Evolutionary conservation across 2,113 vertebrate species (phyloP).

Genomic region (Genyomyrus donnyi): DNA sequence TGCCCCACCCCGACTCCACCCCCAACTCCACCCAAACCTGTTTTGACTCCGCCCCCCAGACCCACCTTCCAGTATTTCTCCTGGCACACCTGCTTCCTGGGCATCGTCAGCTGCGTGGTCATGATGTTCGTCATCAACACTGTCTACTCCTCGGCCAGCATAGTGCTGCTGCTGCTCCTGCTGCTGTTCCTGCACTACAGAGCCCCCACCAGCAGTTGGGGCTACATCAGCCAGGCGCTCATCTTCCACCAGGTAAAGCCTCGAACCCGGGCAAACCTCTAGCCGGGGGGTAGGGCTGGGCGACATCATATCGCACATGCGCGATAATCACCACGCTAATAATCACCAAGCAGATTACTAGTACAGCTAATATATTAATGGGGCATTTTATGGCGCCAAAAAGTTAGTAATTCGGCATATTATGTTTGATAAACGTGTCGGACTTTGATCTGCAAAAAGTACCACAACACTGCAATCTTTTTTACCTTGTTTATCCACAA

Average conservation of each 20-base stretch:
- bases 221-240: constrained; percentile 82
- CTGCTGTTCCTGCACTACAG: constrained; percentile 75
- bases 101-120: constrained; percentile 74
- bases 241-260: constrained; percentile 75
- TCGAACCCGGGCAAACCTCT: not conserved
- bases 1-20: not conserved
- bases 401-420: too few relatives aligned
- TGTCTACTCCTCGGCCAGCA: constrained; percentile 69
- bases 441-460: too few relatives aligned
- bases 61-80: constrained; percentile 82
- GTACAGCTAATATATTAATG: too few relatives aligned
- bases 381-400: too few relatives aligned
- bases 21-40: not conserved
- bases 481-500: too few relatives aligned
- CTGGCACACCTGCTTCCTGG: constrained; percentile 81
- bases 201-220: constrained; percentile 81
- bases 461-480: too few relatives aligned
- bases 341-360: too few relatives aligned
- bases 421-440: too few relatives aligned
- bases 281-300: too few relatives aligned
- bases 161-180: constrained; percentile 70
- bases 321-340: too few relatives aligned
- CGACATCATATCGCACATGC: too few relatives aligned
- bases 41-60: constrained; percentile 44
- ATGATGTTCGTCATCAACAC: constrained; percentile 91